Evolutionary conservation across 2,797 vertebrate species (phyloP).

Genomic region (Synanceia verrucosa): DNA sequence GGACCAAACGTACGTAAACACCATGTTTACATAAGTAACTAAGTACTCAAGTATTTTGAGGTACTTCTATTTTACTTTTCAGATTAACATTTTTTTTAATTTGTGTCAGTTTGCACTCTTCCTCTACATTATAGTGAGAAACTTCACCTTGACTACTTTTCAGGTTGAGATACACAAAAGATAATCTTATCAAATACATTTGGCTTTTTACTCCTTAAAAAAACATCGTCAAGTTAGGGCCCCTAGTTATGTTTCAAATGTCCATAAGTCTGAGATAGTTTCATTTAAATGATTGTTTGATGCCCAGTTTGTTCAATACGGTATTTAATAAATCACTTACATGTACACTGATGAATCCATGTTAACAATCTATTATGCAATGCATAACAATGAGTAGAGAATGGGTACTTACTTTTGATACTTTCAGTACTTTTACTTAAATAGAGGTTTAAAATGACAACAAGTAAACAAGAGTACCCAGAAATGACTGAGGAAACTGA

Average conservation of each 20-base stretch:
- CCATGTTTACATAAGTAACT: background rate
- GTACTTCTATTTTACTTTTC: background rate
- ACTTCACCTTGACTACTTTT: background rate
- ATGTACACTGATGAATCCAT: background rate
- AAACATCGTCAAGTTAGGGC: background rate
- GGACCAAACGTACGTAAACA: slow-evolving; percentile 89
- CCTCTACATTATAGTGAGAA: background rate
- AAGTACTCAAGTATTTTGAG: background rate
- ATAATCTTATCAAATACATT: background rate
- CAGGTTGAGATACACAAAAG: background rate
- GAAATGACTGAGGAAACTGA: background rate
- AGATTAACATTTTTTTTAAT: background rate
- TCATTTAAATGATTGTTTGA: background rate
- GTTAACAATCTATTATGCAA: background rate
- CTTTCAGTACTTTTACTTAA: background rate
- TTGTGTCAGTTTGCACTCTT: background rate
- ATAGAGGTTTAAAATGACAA: background rate
- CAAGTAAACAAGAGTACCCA: background rate
- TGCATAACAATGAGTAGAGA: no score
- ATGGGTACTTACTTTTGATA: no score
- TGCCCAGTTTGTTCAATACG: no score
- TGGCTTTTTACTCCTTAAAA: background rate
- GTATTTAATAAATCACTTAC: no score
- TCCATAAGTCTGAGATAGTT: background rate
- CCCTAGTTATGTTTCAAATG: background rate